Evolutionary conservation across 2,113 vertebrate species (phyloP), one percentile per base, ranked within the genome.

Genomic region (Anser brachyrhynchus): DNA sequence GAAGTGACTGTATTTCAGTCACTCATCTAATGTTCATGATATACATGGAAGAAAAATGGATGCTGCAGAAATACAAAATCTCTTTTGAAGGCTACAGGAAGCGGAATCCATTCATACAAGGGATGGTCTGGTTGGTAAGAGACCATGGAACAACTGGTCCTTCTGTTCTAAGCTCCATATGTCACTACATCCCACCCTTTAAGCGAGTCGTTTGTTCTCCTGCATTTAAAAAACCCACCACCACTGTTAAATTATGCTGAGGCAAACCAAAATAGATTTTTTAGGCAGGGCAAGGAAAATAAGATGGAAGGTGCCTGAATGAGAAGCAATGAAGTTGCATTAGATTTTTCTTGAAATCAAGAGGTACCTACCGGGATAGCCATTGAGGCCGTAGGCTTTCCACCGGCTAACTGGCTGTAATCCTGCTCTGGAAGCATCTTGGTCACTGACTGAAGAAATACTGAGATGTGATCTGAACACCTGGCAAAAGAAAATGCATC

Each of bases 331-430:
- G 9, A 58, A 3, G n/a, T 1, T 70, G 13, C 46, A 16, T 65
- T 82, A 51, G 26, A 28, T 21, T 70, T 78, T 86, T 71, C 31
- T 41, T 78, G 31, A 88, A 88, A 77, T 70, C 22, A 69, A 66
- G 39, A 43, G n/a, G 37, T 44, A 95, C 96, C 85, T 95, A 99
- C 99, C 99, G 89, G 99, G 99, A 95, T 98, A 98, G 18, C 97
- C 98, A 74, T 97, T 95, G 13, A 99, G 97, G 59, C 98, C 96
- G 46, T 98, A 99, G 18, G 98, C 99, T 95, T 95, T 98, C 99
- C 99, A 99, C 58, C 98, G 97, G 93, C 96, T 98, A 83, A 99
- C 95, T 1, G 99, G 98, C 82, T 92, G 96, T 71, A 99, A 96
- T 81, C 99, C 99, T 74, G 97, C 98, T 90, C 89, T 97, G 44